A percentile compares a stretch with the other conserved stretches of the same genome.
These are phyloP conservation scores for Hylia prasina DNA, from an alignment of 2,113 vertebrate genomes.

Conservation along the genomic window DNA sequence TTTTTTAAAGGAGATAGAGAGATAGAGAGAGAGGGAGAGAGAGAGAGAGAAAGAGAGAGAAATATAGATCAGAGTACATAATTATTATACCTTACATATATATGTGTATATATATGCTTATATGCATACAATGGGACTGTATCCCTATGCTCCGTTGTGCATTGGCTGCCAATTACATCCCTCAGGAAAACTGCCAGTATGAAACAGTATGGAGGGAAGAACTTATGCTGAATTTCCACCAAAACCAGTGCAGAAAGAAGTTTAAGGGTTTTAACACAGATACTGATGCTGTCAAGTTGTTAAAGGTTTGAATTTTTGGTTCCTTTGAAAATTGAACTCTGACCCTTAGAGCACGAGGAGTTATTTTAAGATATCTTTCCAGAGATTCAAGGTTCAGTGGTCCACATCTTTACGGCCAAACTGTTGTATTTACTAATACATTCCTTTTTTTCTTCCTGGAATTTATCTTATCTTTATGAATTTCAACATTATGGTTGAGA, in stretches of 20 bases:
- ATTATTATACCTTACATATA: background rate
- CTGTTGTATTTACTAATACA: background rate
- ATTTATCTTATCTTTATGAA: background rate
- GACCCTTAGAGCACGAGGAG: background rate
- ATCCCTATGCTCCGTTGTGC: accelerated
- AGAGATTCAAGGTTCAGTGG: background rate
- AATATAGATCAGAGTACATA: background rate
- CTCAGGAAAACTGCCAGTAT: background rate
- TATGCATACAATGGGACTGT: background rate
- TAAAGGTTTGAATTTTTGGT: background rate
- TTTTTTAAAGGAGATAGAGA: background rate
- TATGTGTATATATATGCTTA: background rate
- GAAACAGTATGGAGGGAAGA: background rate
- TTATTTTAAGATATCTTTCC: background rate
- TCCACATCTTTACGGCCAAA: background rate
- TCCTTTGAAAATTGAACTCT: background rate
- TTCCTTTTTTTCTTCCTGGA: background rate
- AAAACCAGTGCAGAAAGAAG: background rate
- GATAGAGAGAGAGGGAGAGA: too few relatives aligned
- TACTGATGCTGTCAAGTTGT: background rate
- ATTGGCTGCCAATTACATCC: background rate
- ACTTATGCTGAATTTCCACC: background rate
- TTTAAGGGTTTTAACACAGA: background rate
- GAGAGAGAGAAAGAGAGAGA: too few relatives aligned
- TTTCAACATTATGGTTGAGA: background rate